A percentile compares a stretch with the other conserved stretches of the same genome.
These are phyloP conservation scores for Leptopilina clavipes DNA, from an alignment of 1,140 invertebrate genomes.

Conservation along the genomic window DNA sequence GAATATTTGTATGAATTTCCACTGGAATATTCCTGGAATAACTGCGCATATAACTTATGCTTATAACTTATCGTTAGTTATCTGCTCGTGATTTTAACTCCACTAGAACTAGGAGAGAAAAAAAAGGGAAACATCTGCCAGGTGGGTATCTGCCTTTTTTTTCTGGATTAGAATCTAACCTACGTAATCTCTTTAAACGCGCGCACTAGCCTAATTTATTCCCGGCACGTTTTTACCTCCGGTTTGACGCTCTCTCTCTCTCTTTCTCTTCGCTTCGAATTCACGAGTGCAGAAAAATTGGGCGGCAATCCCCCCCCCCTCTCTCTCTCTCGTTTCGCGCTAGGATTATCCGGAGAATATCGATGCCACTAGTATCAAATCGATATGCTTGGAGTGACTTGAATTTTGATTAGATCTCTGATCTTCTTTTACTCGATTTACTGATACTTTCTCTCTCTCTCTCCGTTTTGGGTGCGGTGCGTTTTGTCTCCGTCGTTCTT, in stretches of 20 bases:
- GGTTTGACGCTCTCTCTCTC: constrained; percentile 19
- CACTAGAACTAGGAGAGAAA: not conserved
- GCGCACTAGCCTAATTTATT: constrained; percentile 49
- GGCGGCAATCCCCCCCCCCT: not conserved
- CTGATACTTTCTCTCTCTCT: not conserved
- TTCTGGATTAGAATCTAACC: constrained; percentile 53
- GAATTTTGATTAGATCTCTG: constrained; percentile 46
- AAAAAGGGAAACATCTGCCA: constrained; percentile 46
- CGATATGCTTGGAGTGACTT: constrained; percentile 18
- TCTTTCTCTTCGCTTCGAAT: not conserved
- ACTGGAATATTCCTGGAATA: too few relatives aligned
- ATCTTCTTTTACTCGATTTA: constrained; percentile 29
- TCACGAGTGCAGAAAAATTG: constrained; percentile 38
- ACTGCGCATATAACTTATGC: not conserved
- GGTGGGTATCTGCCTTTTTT: constrained; percentile 30
- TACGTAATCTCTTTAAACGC: constrained; percentile 53
- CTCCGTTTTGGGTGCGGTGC: too few relatives aligned
- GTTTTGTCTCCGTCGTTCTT: constrained; percentile 6
- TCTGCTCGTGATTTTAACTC: constrained; percentile 5
- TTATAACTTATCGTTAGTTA: not conserved
- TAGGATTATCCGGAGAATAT: constrained; percentile 39
- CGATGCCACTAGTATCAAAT: constrained; percentile 39
- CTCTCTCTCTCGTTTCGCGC: not conserved
- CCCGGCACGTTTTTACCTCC: constrained; percentile 27
- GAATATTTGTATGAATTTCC: too few relatives aligned